Evolutionary conservation across 2,888 invertebrate species (phyloP).

Genomic region (Elysia crispata): DNA sequence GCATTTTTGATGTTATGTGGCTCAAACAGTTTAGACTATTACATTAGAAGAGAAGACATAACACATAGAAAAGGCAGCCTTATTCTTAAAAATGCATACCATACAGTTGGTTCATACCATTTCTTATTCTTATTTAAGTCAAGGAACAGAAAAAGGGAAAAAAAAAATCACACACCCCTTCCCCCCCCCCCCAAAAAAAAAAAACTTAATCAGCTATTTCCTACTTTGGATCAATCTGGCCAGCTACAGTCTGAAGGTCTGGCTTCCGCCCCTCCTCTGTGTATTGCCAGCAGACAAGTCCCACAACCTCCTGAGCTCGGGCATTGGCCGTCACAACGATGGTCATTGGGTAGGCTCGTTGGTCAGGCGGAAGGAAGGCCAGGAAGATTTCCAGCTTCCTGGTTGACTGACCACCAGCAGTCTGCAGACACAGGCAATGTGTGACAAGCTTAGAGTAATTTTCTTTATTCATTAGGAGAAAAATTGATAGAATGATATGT

Average conservation of each 20-base stretch:
- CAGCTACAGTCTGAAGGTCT: constrained; percentile 75
- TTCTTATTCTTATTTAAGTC: too few species aligned
- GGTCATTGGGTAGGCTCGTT: constrained; percentile 89
- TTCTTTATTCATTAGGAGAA: background rate
- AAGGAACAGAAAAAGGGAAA: too few species aligned
- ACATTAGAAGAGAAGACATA: too few species aligned
- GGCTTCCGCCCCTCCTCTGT: constrained; percentile 82
- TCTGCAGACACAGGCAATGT: constrained; percentile 41
- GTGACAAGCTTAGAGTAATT: background rate
- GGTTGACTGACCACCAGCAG: constrained; percentile 83
- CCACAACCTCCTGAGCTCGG: constrained; percentile 92
- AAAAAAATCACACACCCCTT: too few species aligned
- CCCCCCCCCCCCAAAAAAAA: too few species aligned
- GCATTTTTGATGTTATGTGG: too few species aligned
- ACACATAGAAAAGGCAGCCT: too few species aligned
- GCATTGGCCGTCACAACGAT: constrained; percentile 89
- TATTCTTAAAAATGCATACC: too few species aligned
- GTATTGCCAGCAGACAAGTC: constrained; percentile 88
- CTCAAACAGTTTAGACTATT: too few species aligned
- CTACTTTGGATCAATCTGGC: constrained; percentile 44
- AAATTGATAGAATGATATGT: too few species aligned
- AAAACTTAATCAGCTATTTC: too few species aligned
- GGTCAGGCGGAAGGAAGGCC: constrained; percentile 89
- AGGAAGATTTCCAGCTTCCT: constrained; percentile 93
- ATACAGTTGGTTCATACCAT: too few species aligned